Evolutionary conservation across 37 sponge, comb jelly and placozoan genomes (phyloP).

Genomic region (Sycon ciliatum): DNA sequence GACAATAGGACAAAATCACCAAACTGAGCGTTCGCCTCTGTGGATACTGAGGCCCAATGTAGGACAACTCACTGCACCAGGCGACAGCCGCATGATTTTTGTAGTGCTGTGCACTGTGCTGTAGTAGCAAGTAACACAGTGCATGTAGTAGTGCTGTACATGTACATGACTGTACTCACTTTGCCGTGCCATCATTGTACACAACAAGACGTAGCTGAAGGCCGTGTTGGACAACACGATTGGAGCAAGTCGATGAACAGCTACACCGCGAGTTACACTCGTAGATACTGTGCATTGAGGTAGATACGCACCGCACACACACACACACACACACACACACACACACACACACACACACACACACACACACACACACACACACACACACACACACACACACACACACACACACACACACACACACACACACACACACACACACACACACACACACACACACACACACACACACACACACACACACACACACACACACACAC

Average conservation of each 20-base stretch:
- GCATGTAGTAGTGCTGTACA: background rate
- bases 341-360: conserved; percentile 5
- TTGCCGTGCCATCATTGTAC: too few relatives aligned
- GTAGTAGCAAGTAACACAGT: too few relatives aligned
- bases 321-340: conserved; percentile 5
- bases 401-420: conserved; percentile 5
- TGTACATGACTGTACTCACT: conserved; percentile 61
- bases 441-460: conserved; percentile 5
- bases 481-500: background rate
- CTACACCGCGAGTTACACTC: conserved; percentile 70
- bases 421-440: conserved; percentile 5
- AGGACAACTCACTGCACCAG: too few relatives aligned
- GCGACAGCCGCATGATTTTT: too few relatives aligned
- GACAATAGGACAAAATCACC: too few relatives aligned
- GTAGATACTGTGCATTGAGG: conserved; percentile 43
- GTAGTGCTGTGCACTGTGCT: too few relatives aligned
- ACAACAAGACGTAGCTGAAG: conserved; percentile 44
- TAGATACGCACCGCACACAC: background rate
- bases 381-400: conserved; percentile 5
- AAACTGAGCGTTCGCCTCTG: too few relatives aligned
- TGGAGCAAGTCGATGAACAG: conserved; percentile 58
- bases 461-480: conserved; percentile 5
- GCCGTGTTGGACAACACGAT: conserved; percentile 72
- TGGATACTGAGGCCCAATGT: too few relatives aligned
- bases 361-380: conserved; percentile 5